phyloP scores from a whole-genome alignment of 2,888 invertebrate species.

The Epinotia bilunana region DNA sequence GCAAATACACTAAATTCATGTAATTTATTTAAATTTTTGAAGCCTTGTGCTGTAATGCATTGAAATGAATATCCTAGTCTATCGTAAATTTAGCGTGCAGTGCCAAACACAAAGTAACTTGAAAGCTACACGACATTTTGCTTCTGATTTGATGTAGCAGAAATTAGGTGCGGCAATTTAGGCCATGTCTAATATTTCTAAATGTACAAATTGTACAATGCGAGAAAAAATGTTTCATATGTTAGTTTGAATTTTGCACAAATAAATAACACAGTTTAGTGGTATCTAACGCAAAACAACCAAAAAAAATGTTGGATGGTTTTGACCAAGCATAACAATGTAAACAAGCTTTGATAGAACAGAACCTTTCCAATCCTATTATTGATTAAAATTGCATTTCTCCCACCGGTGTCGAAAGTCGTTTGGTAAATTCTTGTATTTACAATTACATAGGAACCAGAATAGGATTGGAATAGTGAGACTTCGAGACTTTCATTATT shows the following conservation, averaged over 20 bases:
- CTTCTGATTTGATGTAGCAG: background rate
- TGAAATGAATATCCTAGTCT: constrained; percentile 9
- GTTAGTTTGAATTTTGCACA: background rate
- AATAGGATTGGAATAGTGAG: too few relatives aligned
- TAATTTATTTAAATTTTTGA: constrained; percentile 1
- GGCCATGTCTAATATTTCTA: background rate
- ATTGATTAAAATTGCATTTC: background rate
- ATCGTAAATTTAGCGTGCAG: background rate
- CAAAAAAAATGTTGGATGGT: background rate
- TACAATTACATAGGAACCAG: background rate
- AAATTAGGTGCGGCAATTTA: background rate
- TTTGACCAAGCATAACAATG: background rate
- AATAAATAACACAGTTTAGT: background rate
- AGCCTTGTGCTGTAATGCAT: background rate
- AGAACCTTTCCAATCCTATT: background rate
- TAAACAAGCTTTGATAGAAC: background rate
- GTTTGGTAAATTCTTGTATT: background rate
- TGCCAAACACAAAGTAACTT: background rate
- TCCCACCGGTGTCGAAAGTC: too few relatives aligned
- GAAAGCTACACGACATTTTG: constrained; percentile 7
- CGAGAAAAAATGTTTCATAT: background rate
- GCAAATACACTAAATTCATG: constrained; percentile 14
- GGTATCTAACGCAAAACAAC: background rate
- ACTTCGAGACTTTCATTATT: too few relatives aligned
- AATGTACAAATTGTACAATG: background rate